A percentile compares a stretch with the other conserved stretches of the same genome.
phyloP scores from a whole-genome alignment of 2,113 vertebrate genomes.

The Pelusios castaneus region DNA sequence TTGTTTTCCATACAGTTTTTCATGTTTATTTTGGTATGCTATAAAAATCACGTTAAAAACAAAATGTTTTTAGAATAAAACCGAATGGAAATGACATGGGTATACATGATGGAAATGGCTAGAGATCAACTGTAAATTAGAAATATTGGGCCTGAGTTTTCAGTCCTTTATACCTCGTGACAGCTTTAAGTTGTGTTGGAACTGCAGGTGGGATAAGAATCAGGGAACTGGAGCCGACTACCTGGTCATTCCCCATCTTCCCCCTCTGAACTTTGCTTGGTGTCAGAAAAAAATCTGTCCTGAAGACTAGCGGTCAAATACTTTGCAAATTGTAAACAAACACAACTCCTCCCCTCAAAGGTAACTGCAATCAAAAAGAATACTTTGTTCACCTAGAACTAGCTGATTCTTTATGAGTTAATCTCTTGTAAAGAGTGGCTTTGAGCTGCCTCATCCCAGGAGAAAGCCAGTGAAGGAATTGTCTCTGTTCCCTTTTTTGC shows the following conservation, averaged over 20 bases:
- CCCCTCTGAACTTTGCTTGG: neutral
- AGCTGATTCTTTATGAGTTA: neutral
- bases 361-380: neutral
- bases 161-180: neutral
- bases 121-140: neutral
- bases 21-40: constrained; percentile 36
- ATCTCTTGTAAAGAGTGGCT: neutral
- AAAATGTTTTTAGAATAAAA: constrained; percentile 14
- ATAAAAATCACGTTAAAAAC: constrained; percentile 37
- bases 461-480: neutral
- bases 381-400: neutral
- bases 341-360: neutral
- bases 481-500: neutral
- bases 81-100: constrained; percentile 19
- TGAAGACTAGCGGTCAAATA: neutral
- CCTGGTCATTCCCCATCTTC: neutral
- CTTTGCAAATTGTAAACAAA: neutral
- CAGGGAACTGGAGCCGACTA: neutral
- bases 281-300: neutral
- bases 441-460: neutral
- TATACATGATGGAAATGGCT: neutral
- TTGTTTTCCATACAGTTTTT: constrained; percentile 1
- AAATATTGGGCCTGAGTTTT: neutral
- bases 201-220: neutral
- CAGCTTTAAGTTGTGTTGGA: neutral